Evolutionary conservation across 2,888 invertebrate genomes (phyloP), one percentile per base, ranked within the genome.

Genomic region (Pediacus dermestoides): DNA sequence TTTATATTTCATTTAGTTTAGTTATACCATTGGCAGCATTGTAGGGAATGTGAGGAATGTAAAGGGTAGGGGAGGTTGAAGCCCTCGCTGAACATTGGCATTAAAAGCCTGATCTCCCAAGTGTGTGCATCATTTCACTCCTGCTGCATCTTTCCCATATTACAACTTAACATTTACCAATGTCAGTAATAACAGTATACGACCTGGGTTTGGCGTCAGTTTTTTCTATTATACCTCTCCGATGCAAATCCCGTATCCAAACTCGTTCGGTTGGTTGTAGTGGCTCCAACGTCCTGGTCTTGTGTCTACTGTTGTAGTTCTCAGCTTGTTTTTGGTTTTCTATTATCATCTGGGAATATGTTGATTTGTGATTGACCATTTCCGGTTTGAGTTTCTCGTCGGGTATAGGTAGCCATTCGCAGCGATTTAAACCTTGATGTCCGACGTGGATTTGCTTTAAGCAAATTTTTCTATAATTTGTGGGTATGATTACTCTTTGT

Each of bases 401-500:
- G 6, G 10, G 4, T 10, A 10, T 11, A 9, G 25, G 25, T 25
- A 25, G 9, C 4, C 6, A 7, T 9, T 25, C 25, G 6, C 4
- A 28, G 7, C 15, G 23, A 16, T 2, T 35, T 9, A 38, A 8
- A 2, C 39, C 39, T 4, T 16, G 27, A 16, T 38, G 39, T 3
- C 39, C 34, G 4, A 15, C 10, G n/a, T 38, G 37, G 3, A 37
- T 3, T 3, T 14, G 4, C 13, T 37, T 11, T 11, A 28, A 14
- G n/a, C 14, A 28, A 6, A 4, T 28, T 14, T 28, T 28, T 14
- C 14, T 3, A 9, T 13, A 3, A 4, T 11, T 14, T 14, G 28
- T 3, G 2, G 34, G 34, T 12, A 34, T 34, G 3, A 34, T 22
- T 4, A 34, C 8, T 22, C 34, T 21, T 10, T 35, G 27, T 25